phyloP scores from a whole-genome alignment of 2,797 vertebrate species.

The Fratercula arctica region DNA sequence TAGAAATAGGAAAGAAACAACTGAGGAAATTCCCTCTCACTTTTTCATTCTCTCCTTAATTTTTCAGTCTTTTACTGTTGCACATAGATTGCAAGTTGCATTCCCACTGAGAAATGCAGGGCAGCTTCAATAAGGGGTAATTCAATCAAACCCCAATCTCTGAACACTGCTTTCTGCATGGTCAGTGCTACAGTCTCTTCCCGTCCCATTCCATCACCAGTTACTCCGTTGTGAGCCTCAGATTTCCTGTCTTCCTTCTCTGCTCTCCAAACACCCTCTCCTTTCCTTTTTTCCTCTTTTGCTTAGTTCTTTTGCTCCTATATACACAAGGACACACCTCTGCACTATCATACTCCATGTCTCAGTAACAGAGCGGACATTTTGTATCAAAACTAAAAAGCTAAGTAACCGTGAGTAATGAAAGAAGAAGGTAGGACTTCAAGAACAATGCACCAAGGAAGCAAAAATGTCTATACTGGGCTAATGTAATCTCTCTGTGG shows the following conservation, averaged over 20 bases:
- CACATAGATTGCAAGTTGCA: neutral
- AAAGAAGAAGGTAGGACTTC: neutral
- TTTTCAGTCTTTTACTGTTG: neutral
- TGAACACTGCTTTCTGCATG: neutral
- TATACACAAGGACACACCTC: neutral
- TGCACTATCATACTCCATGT: neutral
- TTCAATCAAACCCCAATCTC: neutral
- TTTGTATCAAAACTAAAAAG: neutral
- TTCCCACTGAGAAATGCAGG: neutral
- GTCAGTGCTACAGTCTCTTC: neutral
- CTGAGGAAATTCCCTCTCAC: neutral
- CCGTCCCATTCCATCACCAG: neutral
- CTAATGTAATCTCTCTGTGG: neutral
- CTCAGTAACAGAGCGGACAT: neutral
- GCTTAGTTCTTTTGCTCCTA: neutral
- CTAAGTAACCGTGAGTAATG: neutral
- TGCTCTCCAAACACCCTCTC: neutral
- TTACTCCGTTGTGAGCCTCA: neutral
- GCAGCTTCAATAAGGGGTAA: neutral
- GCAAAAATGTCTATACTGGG: neutral
- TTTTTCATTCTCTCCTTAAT: conserved; percentile 4
- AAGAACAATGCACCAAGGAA: neutral
- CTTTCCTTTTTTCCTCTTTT: neutral
- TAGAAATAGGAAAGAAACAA: neutral
- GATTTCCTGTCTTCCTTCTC: neutral